Evolutionary conservation across 2,113 vertebrate genomes (phyloP).

Genomic region (Coptodon rendalli): DNA sequence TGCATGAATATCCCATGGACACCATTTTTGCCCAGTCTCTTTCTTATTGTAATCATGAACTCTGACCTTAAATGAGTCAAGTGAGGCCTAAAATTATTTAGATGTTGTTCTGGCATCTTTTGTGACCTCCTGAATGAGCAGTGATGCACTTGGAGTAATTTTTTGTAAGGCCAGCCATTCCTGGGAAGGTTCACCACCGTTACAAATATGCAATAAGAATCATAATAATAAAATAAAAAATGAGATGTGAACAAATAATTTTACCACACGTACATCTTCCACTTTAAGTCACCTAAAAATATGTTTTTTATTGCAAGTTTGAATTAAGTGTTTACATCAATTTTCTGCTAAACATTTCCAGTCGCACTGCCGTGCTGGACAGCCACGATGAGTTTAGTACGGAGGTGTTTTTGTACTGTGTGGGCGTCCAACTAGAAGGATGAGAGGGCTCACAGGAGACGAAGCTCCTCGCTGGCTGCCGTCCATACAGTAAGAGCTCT

Average conservation of each 20-base stretch:
- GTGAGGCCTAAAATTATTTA: neutral
- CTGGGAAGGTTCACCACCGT: neutral
- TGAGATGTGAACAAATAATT: neutral
- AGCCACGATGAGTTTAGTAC: neutral
- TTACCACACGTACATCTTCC: neutral
- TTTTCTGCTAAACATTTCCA: neutral
- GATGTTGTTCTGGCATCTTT: neutral
- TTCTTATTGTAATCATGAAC: neutral
- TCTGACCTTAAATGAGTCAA: neutral
- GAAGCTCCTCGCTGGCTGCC: slow-evolving; percentile 31
- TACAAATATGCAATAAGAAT: neutral
- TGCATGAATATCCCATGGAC: neutral
- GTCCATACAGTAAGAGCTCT: slow-evolving; percentile 22
- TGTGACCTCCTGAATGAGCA: neutral
- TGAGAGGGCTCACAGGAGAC: slow-evolving; percentile 34
- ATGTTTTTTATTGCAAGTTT: neutral
- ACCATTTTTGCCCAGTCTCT: rapidly evolving
- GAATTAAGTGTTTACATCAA: neutral
- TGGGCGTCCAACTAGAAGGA: slow-evolving; percentile 27
- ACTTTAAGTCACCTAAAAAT: neutral
- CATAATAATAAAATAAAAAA: neutral
- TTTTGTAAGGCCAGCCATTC: neutral
- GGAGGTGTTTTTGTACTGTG: slow-evolving; percentile 1
- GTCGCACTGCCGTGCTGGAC: neutral
- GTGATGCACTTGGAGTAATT: neutral